Evolutionary conservation across 2,888 invertebrate genomes (phyloP), one percentile per base, ranked within the genome.

Genomic region (Orgyia antiqua): DNA sequence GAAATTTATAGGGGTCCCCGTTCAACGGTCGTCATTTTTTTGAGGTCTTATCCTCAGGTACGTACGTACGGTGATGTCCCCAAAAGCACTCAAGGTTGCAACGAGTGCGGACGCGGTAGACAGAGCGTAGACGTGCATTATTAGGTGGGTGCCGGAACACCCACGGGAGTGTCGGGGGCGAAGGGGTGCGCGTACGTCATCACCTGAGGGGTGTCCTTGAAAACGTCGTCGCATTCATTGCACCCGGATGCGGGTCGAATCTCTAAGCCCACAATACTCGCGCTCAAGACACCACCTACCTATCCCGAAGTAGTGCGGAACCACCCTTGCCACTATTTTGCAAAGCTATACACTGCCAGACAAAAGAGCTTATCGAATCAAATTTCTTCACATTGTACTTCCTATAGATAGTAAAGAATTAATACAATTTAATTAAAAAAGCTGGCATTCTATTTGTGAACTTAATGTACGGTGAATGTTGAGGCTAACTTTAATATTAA

Each of bases 51-150:
- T 24, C 35, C 42, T 45, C 38, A 56, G 60, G 56, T 60, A 55
- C 46, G 49, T 57, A 55, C 46, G 49, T 57, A 55, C 49, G 45
- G 61, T 63, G 64, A 66, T 64, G 69, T 68, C 64, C 66, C 67
- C 53, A 58, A 68, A 69, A 73, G 68, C 62, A 73, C 76, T 78
- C 75, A 82, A 83, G 79, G 78, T 73, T 84, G 83, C 83, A 82
- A 66, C 76, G 80, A 68, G 73, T 78, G 80, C 80, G 78, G 80
- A 73, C 76, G 69, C 69, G 74, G 84, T 61, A 87, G 87, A 87
- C 87, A 73, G 75, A 67, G 80, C 75, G 83, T 78, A 87, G 87
- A 87, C 87, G 80, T 87, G 87, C 87, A 87, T 86, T 86, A 87
- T 87, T 84, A 87, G 86, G 86, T 80, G 84, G 84, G 84, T 80